A percentile compares a stretch with the other conserved stretches of the same genome.
Evolutionary conservation across 2,113 vertebrate genomes (phyloP).

Genomic region (Abramis brama): DNA sequence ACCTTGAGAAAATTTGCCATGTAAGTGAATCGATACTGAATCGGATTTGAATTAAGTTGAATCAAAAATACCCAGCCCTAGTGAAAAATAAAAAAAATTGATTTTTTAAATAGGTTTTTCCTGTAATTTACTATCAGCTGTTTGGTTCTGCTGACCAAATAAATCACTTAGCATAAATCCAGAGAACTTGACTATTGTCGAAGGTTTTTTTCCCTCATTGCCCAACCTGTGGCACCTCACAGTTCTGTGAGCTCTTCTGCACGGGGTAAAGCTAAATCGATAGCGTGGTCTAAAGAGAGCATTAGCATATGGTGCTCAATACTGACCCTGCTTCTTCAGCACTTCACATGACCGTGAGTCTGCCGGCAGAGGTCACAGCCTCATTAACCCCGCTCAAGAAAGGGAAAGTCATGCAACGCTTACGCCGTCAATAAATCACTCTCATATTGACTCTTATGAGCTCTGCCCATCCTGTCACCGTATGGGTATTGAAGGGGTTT

Average conservation of each 20-base stretch:
- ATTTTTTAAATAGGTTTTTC: no score
- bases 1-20: no score
- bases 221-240: neutral
- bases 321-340: constrained; percentile 52
- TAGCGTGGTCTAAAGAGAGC: neutral
- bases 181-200: neutral
- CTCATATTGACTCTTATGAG: constrained; percentile 2
- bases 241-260: neutral
- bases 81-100: no score
- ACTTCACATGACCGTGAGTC: neutral
- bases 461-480: constrained; percentile 13
- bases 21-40: no score
- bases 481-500: constrained; percentile 8
- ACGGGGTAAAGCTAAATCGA: constrained; percentile 22
- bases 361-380: constrained; percentile 30
- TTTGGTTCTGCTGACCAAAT: neutral
- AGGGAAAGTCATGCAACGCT: neutral
- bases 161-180: neutral
- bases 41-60: no score
- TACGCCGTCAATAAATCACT: constrained; percentile 10
- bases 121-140: no score
- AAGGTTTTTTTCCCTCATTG: neutral
- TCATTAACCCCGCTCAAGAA: constrained; percentile 6
- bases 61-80: no score
- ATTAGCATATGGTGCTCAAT: constrained; percentile 48